Base-by-base conservation (phyloP, 2,797 vertebrate species). In the Alosa sapidissima region DNA sequence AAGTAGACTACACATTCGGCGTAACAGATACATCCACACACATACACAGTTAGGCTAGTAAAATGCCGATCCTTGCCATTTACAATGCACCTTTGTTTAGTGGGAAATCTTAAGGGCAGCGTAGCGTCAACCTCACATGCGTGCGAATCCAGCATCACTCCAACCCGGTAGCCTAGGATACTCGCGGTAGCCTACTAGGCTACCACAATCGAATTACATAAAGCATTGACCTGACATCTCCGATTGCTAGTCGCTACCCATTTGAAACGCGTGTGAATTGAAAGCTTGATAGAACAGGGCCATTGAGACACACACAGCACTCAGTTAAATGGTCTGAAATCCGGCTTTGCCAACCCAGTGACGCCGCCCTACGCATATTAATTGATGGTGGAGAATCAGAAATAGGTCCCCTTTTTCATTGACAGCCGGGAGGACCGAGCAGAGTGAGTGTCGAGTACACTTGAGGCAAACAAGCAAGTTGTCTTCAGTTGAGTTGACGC, bases 331-430 rank as follows among this genome's bases (percentile, higher is more conserved):
- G 41, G 13, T 21, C 72, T 78, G 14, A 78, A 75, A 78, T 9
- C 72, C 19, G 72, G 41, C 41, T 78, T 47, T 47, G 10, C 36
- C 65, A 10, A 41, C 4, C 33, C 13, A 16, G 33, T 3, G 72
- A 47, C 72, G 72, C 72, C 72, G 72, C 72, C 41, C 72, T 78
- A 24, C 58, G 72, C 72, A 78, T 78, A 47, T 47, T 78, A 78
- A 78, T 16, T 47, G 72, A 36, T 41, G 36, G 72, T 47, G 36
- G 72, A 21, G 72, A 78, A 47, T 47, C 72, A 78, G 7, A 78
- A 45, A 78, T 47, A 55, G 36, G 1, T 45, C 16, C 72, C 3
- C n/a, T 68, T 36, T 68, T 36, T 36, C 28, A 68, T 78, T 78
- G 72, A 47, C 36, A 72, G 10, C 4, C 28, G 1, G 36, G 3